Evolutionary conservation across 2,113 vertebrate genomes (phyloP).

Genomic region (Rhinoptilus africanus): DNA sequence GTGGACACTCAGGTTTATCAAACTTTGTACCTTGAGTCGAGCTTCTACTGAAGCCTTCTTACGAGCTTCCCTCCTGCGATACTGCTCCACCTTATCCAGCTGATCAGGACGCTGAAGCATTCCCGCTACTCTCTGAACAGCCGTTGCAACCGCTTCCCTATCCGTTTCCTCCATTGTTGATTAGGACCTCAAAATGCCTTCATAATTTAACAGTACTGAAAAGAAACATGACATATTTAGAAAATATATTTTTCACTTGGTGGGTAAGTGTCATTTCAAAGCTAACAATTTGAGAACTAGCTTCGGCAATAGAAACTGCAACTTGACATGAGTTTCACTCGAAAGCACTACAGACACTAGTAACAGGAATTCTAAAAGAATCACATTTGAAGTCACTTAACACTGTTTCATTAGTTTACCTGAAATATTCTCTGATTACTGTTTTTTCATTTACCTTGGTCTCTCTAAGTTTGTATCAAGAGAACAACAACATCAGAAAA

Average conservation of each 20-base stretch:
- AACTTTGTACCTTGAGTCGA: constrained; percentile 83
- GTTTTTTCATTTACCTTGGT: background rate
- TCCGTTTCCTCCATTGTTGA: constrained; percentile 91
- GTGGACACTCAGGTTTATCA: background rate
- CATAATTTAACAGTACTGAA: constrained; percentile 25
- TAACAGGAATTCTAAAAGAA: background rate
- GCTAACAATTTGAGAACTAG: background rate
- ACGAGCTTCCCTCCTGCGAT: constrained; percentile 90
- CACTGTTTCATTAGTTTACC: background rate
- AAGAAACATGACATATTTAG: background rate
- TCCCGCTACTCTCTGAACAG: constrained; percentile 93
- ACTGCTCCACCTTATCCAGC: constrained; percentile 98
- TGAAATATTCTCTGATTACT: background rate
- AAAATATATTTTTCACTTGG: background rate
- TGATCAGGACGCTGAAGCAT: constrained; percentile 98
- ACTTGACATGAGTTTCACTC: background rate
- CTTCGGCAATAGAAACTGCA: background rate
- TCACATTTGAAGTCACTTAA: background rate
- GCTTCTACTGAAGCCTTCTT: constrained; percentile 98
- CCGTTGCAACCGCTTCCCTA: constrained; percentile 91
- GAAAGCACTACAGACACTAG: background rate
- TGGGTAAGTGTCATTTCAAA: background rate
- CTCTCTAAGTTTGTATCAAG: background rate
- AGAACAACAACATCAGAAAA: background rate
- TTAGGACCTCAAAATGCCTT: background rate